These are phyloP conservation scores for Drosophila aldrichi DNA, from an alignment of 2,888 invertebrate species.

Conservation along the genomic window DNA sequence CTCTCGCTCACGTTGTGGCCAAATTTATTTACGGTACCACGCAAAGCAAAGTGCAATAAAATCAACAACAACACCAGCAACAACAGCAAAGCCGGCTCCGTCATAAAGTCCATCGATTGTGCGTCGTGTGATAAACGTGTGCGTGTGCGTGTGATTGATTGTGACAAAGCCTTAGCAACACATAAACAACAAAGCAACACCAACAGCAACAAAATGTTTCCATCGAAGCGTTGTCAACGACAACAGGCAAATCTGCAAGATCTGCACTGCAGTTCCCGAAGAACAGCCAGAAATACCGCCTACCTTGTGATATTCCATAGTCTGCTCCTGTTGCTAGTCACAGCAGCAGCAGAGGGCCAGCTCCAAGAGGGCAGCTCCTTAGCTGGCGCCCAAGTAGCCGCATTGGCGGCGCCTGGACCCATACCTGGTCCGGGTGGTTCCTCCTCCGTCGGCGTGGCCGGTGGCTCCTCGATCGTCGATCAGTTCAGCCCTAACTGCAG, in stretches of 20 bases:
- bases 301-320: slow-evolving; percentile 67
- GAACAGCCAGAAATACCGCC: slow-evolving; percentile 43
- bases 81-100: slow-evolving; percentile 42
- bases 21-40: slow-evolving; percentile 53
- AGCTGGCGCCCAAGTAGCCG: slow-evolving; percentile 50
- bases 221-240: slow-evolving; percentile 16
- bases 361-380: slow-evolving; percentile 26
- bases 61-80: slow-evolving; percentile 16
- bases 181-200: slow-evolving; percentile 24
- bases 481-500: slow-evolving; percentile 85
- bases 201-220: slow-evolving; percentile 35
- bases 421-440: slow-evolving; percentile 39
- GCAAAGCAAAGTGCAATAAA: slow-evolving; percentile 53
- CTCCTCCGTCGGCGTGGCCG: slow-evolving; percentile 19
- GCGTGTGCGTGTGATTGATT: slow-evolving; percentile 38
- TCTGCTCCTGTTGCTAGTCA: slow-evolving; percentile 41
- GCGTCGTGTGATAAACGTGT: slow-evolving; percentile 36
- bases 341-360: slow-evolving; percentile 27
- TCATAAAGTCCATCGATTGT: slow-evolving; percentile 36
- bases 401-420: slow-evolving; percentile 65
- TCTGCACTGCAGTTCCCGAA: slow-evolving; percentile 50
- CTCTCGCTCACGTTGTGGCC: slow-evolving; percentile 19
- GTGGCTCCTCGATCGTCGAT: slow-evolving; percentile 79
- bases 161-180: slow-evolving; percentile 35
- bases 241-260: slow-evolving; percentile 27